Evolutionary conservation across 2,888 invertebrate genomes (phyloP).

Genomic region (Lasioglossum morio): DNA sequence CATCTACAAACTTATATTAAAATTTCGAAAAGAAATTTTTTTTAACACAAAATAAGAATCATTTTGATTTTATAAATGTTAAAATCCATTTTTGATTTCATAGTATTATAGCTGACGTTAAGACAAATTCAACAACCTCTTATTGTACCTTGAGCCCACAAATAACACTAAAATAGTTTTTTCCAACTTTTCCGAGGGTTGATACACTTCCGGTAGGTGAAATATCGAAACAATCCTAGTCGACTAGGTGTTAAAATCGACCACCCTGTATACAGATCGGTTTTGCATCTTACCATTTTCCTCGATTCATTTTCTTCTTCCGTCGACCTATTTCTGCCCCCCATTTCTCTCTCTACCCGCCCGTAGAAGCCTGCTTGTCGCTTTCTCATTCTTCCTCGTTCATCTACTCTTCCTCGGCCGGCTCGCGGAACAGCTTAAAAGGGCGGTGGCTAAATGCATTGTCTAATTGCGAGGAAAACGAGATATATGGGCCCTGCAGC

Average conservation of each 20-base stretch:
- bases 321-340: background rate
- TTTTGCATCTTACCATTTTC: background rate
- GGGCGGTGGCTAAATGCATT: conserved; percentile 54
- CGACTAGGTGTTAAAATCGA: background rate
- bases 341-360: background rate
- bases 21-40: no score
- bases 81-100: no score
- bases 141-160: no score
- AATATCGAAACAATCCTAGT: background rate
- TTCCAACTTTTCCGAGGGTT: no score
- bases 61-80: no score
- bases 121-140: no score
- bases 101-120: no score
- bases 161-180: no score
- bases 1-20: no score
- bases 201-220: no score
- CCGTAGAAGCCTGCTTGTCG: background rate
- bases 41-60: no score
- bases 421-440: conserved; percentile 44
- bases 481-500: conserved; percentile 36
- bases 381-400: conserved; percentile 11
- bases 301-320: background rate
- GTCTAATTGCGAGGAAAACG: conserved; percentile 70
- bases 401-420: background rate
- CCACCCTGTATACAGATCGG: background rate